Evolutionary conservation across 1,140 invertebrate species (phyloP).

Genomic region (Calliphora vicina): DNA sequence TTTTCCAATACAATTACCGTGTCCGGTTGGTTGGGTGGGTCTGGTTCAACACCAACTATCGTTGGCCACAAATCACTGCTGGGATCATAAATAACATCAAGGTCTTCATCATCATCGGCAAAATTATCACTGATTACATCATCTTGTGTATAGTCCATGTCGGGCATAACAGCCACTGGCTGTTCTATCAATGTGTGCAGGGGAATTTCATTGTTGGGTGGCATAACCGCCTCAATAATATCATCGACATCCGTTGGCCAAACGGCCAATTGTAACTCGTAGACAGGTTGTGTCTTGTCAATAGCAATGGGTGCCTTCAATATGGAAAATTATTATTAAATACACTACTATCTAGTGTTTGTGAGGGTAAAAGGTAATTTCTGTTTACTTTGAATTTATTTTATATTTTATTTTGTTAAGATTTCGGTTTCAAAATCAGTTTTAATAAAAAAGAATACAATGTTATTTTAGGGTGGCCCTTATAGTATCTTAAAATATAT

Average conservation of each 20-base stretch:
- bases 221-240: constrained; percentile 42
- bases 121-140: background rate
- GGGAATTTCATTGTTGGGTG: background rate
- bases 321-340: background rate
- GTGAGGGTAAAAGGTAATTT: background rate
- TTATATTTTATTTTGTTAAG: too few relatives aligned
- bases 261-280: constrained; percentile 61
- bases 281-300: constrained; percentile 48
- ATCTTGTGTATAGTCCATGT: background rate
- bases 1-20: constrained; percentile 46
- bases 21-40: background rate
- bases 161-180: background rate
- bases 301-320: background rate
- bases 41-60: constrained; percentile 9
- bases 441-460: too few relatives aligned
- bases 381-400: too few relatives aligned
- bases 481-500: too few relatives aligned
- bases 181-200: background rate
- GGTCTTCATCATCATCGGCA: constrained; percentile 1
- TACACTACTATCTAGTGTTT: background rate
- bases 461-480: too few relatives aligned
- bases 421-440: too few relatives aligned
- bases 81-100: background rate
- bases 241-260: constrained; percentile 54
- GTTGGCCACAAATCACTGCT: background rate